phyloP scores from a whole-genome alignment of 2,888 invertebrate species.

The Copidosoma aretas region DNA sequence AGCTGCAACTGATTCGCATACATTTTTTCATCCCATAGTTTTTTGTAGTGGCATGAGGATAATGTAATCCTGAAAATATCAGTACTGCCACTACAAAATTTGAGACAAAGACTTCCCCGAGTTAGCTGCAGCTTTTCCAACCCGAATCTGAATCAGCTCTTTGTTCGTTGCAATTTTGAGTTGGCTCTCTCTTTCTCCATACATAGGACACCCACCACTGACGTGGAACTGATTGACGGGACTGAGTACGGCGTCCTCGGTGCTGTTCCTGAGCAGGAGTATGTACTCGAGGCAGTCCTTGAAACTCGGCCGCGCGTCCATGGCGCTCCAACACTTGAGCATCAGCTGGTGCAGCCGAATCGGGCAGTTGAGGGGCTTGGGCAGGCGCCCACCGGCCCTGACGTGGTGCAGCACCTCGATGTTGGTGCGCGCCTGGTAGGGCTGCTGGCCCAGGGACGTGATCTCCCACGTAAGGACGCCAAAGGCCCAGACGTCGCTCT shows the following conservation, averaged over 20 bases:
- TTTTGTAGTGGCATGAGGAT: no score
- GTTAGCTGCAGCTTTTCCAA: no score
- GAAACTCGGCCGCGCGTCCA: slow-evolving; percentile 87
- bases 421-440: slow-evolving; percentile 93
- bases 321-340: slow-evolving; percentile 85
- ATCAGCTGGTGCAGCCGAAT: slow-evolving; percentile 83
- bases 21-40: no score
- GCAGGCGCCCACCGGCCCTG: slow-evolving; percentile 84
- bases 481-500: slow-evolving; percentile 97
- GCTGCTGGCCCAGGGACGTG: slow-evolving; percentile 93
- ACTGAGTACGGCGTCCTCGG: slow-evolving; percentile 54
- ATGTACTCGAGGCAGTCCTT: slow-evolving; percentile 75
- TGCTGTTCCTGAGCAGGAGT: slow-evolving; percentile 52
- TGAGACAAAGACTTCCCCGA: no score
- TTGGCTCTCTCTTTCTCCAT: no score
- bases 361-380: slow-evolving; percentile 84
- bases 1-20: no score
- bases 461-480: slow-evolving; percentile 97
- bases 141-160: no score
- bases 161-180: no score
- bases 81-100: no score
- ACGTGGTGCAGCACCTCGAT: slow-evolving; percentile 91
- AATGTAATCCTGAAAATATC: no score
- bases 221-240: slow-evolving; percentile 56
- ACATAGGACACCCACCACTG: slow-evolving; percentile 9